A percentile compares a stretch with the other conserved stretches of the same genome.
These are phyloP conservation scores for Pseudeuparius sepicola DNA, from an alignment of 2,888 invertebrate species.

Conservation along the genomic window DNA sequence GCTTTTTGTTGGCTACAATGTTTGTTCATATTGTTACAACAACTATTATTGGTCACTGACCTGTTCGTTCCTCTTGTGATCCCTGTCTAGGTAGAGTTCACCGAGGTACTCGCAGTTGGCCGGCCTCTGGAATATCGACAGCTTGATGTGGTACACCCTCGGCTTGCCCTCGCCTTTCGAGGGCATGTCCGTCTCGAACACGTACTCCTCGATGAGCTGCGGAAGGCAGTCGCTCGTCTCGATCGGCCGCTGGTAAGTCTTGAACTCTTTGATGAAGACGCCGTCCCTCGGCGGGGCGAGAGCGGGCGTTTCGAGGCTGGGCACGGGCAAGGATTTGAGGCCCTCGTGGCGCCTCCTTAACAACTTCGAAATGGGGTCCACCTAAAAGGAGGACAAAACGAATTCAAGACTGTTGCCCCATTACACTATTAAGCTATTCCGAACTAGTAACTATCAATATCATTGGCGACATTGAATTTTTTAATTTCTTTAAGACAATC, in stretches of 20 bases:
- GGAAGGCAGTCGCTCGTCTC: slow-evolving; percentile 45
- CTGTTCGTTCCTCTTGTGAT: slow-evolving; percentile 41
- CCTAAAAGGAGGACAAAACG: too few relatives aligned
- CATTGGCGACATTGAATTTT: too few relatives aligned
- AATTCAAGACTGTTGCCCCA: too few relatives aligned
- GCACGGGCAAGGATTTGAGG: slow-evolving; percentile 47
- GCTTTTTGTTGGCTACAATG: too few relatives aligned
- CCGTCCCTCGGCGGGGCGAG: slow-evolving; percentile 45
- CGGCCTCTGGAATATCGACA: slow-evolving; percentile 78
- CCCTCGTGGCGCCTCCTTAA: too few relatives aligned
- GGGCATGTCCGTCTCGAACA: slow-evolving; percentile 75
- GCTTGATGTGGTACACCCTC: slow-evolving; percentile 64
- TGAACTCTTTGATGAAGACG: slow-evolving; percentile 32
- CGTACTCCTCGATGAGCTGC: slow-evolving; percentile 77
- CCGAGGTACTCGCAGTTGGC: slow-evolving; percentile 84
- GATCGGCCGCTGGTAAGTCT: slow-evolving; percentile 38
- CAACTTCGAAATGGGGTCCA: too few relatives aligned
- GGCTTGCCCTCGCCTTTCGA: slow-evolving; percentile 38
- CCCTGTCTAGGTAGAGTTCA: slow-evolving; percentile 80
- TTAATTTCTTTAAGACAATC: too few relatives aligned
- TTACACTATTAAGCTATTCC: too few relatives aligned
- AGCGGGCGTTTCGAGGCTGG: slow-evolving; percentile 50
- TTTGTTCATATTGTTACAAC: too few relatives aligned
- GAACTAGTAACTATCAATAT: too few relatives aligned
- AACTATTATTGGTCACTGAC: too few relatives aligned